Conservation (phyloP, 1,140 invertebrate species). For the Ectropis grisescens region DNA sequence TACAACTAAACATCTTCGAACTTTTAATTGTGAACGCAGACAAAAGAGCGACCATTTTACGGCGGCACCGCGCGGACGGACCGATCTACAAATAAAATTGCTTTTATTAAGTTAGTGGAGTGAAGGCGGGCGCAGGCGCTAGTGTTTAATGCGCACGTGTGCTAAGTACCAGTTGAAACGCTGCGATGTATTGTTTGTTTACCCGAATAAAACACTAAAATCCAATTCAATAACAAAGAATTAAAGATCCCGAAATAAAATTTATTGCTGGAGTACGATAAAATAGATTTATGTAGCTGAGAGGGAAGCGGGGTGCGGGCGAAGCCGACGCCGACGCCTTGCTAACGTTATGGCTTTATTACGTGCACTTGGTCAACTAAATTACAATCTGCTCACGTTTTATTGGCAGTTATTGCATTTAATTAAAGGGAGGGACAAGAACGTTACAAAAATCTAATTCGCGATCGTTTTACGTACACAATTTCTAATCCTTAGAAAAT, state of each 20-base stretch:
- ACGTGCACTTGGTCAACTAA: slow-evolving; percentile 36
- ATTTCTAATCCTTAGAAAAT: too few relatives aligned
- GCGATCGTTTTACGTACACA: too few relatives aligned
- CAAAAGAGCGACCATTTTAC: slow-evolving; percentile 44
- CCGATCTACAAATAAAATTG: slow-evolving; percentile 49
- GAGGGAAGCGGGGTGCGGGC: slow-evolving; percentile 1
- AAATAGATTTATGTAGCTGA: slow-evolving; percentile 62
- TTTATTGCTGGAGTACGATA: slow-evolving; percentile 67
- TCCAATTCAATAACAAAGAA: slow-evolving; percentile 70
- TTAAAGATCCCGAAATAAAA: slow-evolving; percentile 70
- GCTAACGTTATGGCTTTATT: slow-evolving; percentile 5
- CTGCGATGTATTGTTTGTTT: slow-evolving; percentile 64
- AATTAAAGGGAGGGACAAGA: slow-evolving; percentile 1
- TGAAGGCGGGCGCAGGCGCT: slow-evolving; percentile 17
- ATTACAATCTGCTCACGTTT: slow-evolving; percentile 10
- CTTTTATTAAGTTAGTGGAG: slow-evolving; percentile 48
- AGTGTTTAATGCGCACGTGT: slow-evolving; percentile 51
- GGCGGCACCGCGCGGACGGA: slow-evolving; percentile 27
- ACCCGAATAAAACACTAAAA: slow-evolving; percentile 69
- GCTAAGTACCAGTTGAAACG: slow-evolving; percentile 48
- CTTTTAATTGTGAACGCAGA: slow-evolving; percentile 62
- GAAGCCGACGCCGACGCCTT: too few relatives aligned
- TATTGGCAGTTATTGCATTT: slow-evolving; percentile 12
- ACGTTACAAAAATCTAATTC: background rate
- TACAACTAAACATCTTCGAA: slow-evolving; percentile 55